A percentile compares a stretch with the other conserved stretches of the same genome.
These are phyloP conservation scores for Marmota flaviventris DNA, from an alignment of 2,113 vertebrate genomes.

Conservation along the genomic window DNA sequence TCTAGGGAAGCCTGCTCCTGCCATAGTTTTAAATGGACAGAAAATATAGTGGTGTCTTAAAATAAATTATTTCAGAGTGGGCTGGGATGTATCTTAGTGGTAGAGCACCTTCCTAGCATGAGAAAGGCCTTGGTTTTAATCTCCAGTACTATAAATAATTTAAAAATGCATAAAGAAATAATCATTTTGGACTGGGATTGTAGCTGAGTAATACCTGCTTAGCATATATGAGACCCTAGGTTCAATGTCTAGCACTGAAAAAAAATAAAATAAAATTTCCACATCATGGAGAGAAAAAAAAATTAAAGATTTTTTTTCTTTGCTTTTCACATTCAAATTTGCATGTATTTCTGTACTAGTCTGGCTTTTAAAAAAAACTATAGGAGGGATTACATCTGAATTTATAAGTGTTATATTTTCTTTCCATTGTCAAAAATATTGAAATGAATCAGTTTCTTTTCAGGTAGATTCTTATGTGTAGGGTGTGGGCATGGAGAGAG, in stretches of 20 bases:
- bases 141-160: not conserved
- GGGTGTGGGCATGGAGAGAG: not conserved
- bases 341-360: not conserved
- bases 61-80: not conserved
- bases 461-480: not conserved
- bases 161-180: not conserved
- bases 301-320: not conserved
- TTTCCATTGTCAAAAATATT: not conserved
- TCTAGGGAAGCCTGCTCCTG: not conserved
- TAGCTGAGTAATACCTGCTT: not conserved
- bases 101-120: not conserved
- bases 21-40: not conserved
- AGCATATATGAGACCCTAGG: not conserved
- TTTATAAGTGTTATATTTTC: not conserved
- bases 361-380: not conserved
- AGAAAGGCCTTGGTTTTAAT: not conserved
- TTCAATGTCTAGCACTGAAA: not conserved
- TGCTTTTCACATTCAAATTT: slow-evolving; percentile 15
- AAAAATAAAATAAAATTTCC: not conserved
- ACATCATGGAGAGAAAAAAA: not conserved
- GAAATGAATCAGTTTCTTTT: not conserved
- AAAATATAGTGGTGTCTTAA: not conserved
- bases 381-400: not conserved
- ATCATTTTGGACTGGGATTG: no score
- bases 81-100: not conserved